Base-by-base conservation (phyloP, 1,140 invertebrate genomes). In the Drosophila dunni region DNA sequence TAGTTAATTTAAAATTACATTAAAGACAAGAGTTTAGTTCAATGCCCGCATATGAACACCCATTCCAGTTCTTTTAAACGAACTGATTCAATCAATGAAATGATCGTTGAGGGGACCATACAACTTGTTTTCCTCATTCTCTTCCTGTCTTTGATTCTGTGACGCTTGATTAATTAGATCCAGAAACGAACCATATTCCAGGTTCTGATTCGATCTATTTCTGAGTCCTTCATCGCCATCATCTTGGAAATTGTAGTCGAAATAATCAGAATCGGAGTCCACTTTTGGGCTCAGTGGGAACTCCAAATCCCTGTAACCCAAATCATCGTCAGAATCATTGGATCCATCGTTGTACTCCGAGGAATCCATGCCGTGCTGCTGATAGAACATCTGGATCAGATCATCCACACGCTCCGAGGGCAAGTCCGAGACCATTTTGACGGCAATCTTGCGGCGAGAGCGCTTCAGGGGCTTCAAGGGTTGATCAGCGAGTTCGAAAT, bases 381-480 rank as follows among this genome's bases (percentile, higher is more conserved):
- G 36, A 57, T 91, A 91, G 24, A 91, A 91, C 36, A 79, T 75
- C 44, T 86, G 75, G 1, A 91, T 44, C 9, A 91, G 54, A 11
- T 85, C 65, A 24, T 91, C 84, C 7, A 91, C 78, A 7, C 64
- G 68, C 42, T 90, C 75, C 1, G 84, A 76, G 6, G 89, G 82
- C 72, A 91, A 75, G 40, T 91, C 89, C 7, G 89, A 90, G 8
- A 91, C 84, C 89, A 91, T 91, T 60, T 76, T 85, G 1, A 91
- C 79, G 17, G 84, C 81, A 17, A 91, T 91, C 69, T 89, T 91
- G 0, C 89, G 72, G 0, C 84, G 83, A 2, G 74, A 44, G 20
- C 89, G 77, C 13, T 85, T 91, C 7, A 78, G 44, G 1, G 77
- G 42, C 17, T 85, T 85, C 4, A 36, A 24, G 3, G 83, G 51